Base-by-base conservation (phyloP, 1,140 invertebrate genomes). In the Physella acuta region DNA sequence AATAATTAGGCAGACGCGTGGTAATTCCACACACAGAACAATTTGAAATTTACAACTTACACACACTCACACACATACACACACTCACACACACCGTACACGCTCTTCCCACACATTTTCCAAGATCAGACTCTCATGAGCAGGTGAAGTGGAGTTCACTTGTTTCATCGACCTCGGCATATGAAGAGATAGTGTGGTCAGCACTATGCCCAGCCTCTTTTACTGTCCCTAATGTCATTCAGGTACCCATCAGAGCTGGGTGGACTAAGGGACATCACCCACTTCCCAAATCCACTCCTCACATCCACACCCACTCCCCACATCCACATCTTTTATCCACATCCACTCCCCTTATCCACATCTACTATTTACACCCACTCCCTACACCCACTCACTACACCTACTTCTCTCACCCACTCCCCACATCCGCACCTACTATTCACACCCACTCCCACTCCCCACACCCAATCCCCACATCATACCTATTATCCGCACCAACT, bases 41-140 rank as follows among this genome's bases (percentile, higher is more conserved):
- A 11, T 44, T 44, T 44, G 39, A 44, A 44, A 44, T 44, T 20
- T 51, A 16, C 24, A 17, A 14, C 34, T 44, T 14, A 24, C 62
- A 24, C 26, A 33, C 64, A 33, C 51, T 5, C 49, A 55, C 26
- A 33, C 64, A 55, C 64, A 67, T 30, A 55, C 64, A 55, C 64
- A 67, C 58, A 67, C 52, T 39, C 31, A 67, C 52, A 67, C 51
- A 55, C 51, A 55, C 51, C 61, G 17, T 14, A 24, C 39, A 65
- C 63, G 16, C 36, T 31, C 28, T 8, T 31, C 63, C 28, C 14
- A 16, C 31, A n/a, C 33, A 20, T 8, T 4, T 39, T 17, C 31
- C 34, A 33, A 20, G 11, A n/a, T n/a, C n/a, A 44, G 8, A 11
- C 39, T n/a, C n/a, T n/a, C n/a, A n/a, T n/a, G n/a, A n/a, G n/a